These are phyloP conservation scores for Holothuria leucospilota DNA, from an alignment of 53 echinoderm and acorn worm species.

Conservation along the genomic window DNA sequence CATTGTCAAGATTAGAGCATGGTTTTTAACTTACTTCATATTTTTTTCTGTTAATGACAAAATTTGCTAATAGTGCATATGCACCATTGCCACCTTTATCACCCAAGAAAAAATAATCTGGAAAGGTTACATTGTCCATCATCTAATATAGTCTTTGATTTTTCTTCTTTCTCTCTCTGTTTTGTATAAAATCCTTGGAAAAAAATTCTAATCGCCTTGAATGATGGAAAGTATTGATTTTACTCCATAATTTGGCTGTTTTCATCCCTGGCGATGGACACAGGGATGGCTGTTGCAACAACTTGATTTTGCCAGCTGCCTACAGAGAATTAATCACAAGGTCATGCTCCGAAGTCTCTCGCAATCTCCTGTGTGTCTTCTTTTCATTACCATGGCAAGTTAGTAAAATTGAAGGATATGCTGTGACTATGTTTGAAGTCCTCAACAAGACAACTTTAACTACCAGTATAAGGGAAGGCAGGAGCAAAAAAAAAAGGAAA, in stretches of 20 bases:
- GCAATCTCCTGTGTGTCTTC: conserved; percentile 28
- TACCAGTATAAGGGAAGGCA: neutral
- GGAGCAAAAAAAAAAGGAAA: neutral
- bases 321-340: conserved; percentile 53
- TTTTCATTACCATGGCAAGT: conserved; percentile 31
- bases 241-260: conserved; percentile 51
- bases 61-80: too few relatives aligned
- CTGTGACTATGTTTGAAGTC: neutral
- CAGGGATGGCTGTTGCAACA: conserved; percentile 53
- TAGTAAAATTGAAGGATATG: conserved; percentile 47
- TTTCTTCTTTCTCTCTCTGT: neutral
- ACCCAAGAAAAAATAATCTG: too few relatives aligned
- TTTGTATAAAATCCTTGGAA: conserved; percentile 44
- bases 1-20: too few relatives aligned
- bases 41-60: too few relatives aligned
- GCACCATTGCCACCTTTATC: too few relatives aligned
- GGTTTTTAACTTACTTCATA: too few relatives aligned
- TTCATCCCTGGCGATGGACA: conserved; percentile 42
- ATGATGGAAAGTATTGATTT: conserved; percentile 52
- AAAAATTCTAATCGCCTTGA: conserved; percentile 43
- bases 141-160: too few relatives aligned
- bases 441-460: conserved; percentile 4
- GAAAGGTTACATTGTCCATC: too few relatives aligned
- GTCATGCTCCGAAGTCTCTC: conserved; percentile 34
- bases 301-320: conserved; percentile 48